A percentile compares a stretch with the other conserved stretches of the same genome.
phyloP scores from a whole-genome alignment of 2,888 invertebrate genomes.

The Synanthedon tipuliformis region DNA sequence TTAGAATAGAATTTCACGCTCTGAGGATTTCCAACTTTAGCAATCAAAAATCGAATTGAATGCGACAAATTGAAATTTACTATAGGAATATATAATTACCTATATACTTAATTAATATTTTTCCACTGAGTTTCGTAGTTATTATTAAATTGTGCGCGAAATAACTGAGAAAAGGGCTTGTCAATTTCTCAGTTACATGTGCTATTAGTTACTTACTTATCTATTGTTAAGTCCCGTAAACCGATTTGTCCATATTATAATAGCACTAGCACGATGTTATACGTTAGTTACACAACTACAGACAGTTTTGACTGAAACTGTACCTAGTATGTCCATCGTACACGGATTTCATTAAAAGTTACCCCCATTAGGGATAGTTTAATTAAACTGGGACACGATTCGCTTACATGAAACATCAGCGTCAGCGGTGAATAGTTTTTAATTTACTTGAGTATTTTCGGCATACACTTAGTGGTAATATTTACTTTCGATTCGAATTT shows the following conservation, averaged over 20 bases:
- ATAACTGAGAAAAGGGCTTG: no score
- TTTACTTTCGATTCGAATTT: no score
- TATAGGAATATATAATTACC: no score
- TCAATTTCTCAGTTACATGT: no score
- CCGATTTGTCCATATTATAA: background rate
- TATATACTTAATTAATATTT: no score
- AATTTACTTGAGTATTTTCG: background rate
- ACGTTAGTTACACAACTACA: no score
- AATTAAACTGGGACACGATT: conserved; percentile 10
- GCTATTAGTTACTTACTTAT: background rate
- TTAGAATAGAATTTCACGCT: no score
- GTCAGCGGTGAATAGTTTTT: background rate
- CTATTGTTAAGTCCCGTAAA: background rate
- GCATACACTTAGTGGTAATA: background rate
- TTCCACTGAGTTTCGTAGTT: no score
- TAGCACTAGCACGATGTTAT: background rate
- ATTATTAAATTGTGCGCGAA: no score
- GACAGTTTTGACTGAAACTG: background rate
- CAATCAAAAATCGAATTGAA: no score
- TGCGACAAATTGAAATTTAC: no score
- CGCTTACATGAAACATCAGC: conserved; percentile 3
- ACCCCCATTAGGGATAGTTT: conserved; percentile 18
- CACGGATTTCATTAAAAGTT: conserved; percentile 23
- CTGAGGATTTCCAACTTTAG: no score
- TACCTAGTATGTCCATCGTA: background rate